A percentile compares a stretch with the other conserved stretches of the same genome.
Evolutionary conservation across 2,888 invertebrate genomes (phyloP).

Genomic region (Barypeithes pellucidus): DNA sequence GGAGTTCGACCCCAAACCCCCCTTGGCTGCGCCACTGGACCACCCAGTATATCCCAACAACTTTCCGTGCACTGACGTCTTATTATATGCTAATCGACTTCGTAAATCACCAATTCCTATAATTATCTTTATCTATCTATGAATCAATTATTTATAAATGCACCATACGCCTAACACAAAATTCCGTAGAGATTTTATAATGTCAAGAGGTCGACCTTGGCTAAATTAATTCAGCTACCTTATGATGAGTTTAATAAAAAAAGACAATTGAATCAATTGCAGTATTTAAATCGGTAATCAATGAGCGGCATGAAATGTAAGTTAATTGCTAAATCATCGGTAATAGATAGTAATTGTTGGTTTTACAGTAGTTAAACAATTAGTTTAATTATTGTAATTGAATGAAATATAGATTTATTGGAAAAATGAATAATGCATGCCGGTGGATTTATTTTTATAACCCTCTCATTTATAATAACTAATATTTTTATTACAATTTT

Average conservation of each 20-base stretch:
- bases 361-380: not conserved
- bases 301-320: not conserved
- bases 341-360: not conserved
- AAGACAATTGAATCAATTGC: not conserved
- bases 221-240: slow-evolving; percentile 4
- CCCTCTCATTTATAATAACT: too few relatives aligned
- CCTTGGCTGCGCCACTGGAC: too few relatives aligned
- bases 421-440: too few relatives aligned
- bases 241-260: slow-evolving; percentile 2
- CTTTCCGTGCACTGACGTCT: too few relatives aligned
- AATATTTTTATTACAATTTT: too few relatives aligned
- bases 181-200: slow-evolving; percentile 8
- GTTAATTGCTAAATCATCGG: not conserved
- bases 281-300: slow-evolving; percentile 18
- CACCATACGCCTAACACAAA: not conserved
- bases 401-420: not conserved
- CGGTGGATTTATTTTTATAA: too few relatives aligned
- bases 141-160: not conserved
- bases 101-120: not conserved
- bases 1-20: too few relatives aligned
- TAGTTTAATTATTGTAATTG: slow-evolving; percentile 7
- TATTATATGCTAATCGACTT: not conserved
- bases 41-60: too few relatives aligned
- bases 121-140: not conserved
- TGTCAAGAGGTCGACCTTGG: slow-evolving; percentile 18